Conservation (phyloP, 2,113 vertebrate genomes). For the Grallaria varia region DNA sequence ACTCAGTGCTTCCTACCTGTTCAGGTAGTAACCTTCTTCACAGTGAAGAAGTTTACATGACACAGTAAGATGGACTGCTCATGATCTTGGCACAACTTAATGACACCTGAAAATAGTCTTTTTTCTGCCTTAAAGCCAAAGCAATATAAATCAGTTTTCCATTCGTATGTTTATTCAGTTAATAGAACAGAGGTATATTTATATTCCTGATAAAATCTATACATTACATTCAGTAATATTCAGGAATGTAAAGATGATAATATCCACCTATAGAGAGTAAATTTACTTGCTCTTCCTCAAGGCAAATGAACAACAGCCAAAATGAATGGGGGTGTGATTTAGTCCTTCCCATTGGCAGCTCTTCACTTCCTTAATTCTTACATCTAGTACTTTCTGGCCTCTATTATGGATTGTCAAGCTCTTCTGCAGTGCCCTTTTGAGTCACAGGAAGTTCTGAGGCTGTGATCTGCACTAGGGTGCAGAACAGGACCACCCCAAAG, state of each 20-base stretch:
- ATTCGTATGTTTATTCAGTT: background rate
- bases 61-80: background rate
- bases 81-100: background rate
- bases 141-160: background rate
- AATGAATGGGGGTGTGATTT: background rate
- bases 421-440: background rate
- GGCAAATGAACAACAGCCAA: constrained; percentile 39
- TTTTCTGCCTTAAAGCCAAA: background rate
- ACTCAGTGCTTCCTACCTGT: background rate
- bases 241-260: background rate
- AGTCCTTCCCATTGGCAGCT: background rate
- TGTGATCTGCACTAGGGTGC: background rate
- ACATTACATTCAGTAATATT: background rate
- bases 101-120: background rate
- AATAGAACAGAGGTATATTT: background rate
- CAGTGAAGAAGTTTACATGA: background rate
- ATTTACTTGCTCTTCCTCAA: constrained; percentile 3
- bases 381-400: background rate
- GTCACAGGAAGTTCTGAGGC: background rate
- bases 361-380: constrained; percentile 5
- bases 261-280: background rate
- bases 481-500: background rate
- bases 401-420: background rate
- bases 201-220: constrained; percentile 7
- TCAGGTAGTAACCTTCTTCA: background rate